Conservation (phyloP, 2,113 vertebrate species). For the Corythaixoides concolor region DNA sequence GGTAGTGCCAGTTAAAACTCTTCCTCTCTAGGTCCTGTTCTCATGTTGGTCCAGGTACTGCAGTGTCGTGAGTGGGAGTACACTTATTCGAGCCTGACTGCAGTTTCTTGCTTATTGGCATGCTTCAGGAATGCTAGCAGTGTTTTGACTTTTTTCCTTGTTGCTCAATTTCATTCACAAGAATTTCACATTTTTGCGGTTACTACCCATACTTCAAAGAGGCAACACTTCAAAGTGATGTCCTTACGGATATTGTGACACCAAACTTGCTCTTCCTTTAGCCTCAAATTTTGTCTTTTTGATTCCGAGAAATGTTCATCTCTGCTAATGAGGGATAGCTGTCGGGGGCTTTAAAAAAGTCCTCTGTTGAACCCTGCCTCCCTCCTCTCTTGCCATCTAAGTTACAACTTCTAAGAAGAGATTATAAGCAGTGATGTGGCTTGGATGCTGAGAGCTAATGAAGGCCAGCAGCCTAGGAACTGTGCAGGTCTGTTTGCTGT, state of each 20-base stretch:
- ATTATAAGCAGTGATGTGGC: neutral
- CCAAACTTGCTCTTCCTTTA: slow-evolving; percentile 10
- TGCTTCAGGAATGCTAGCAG: neutral
- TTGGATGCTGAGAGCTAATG: neutral
- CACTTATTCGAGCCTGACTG: neutral
- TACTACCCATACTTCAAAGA: slow-evolving; percentile 28
- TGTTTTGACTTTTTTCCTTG: neutral
- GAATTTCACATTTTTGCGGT: neutral
- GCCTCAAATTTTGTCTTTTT: slow-evolving; percentile 22
- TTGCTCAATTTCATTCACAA: slow-evolving; percentile 23
- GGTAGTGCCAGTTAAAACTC: neutral
- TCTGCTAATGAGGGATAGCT: slow-evolving; percentile 45
- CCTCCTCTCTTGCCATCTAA: neutral
- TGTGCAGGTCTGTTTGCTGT: neutral
- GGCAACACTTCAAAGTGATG: slow-evolving; percentile 26
- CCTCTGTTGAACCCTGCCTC: neutral
- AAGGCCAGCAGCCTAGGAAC: neutral
- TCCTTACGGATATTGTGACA: neutral
- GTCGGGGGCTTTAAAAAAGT: slow-evolving; percentile 1
- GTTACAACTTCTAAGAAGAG: neutral
- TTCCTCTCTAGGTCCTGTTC: neutral
- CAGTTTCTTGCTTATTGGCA: neutral
- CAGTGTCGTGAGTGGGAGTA: neutral
- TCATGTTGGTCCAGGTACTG: neutral
- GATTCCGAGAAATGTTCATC: neutral